Conservation (phyloP, 2,888 invertebrate genomes). For the Zootermopsis nevadensis region DNA sequence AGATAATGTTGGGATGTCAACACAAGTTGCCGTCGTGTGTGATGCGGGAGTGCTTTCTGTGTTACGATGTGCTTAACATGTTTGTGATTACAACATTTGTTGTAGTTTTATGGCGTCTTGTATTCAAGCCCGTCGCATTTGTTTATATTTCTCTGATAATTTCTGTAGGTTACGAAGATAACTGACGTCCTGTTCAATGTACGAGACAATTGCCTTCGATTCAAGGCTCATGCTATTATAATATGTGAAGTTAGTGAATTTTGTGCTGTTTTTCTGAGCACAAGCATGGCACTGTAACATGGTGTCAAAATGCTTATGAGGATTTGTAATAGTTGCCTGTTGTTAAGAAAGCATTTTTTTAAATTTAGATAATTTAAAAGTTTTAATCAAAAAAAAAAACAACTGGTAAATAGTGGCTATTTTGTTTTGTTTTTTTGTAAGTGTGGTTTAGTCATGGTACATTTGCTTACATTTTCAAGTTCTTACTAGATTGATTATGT, state of each 20-base stretch:
- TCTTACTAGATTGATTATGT: neutral
- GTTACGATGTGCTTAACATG: constrained; percentile 21
- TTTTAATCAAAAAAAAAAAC: neutral
- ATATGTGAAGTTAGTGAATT: neutral
- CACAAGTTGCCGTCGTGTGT: neutral
- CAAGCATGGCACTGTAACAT: too few species aligned
- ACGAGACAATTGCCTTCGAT: neutral
- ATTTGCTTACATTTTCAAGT: neutral
- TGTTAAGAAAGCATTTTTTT: neutral
- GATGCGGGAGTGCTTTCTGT: neutral
- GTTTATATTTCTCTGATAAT: constrained; percentile 13
- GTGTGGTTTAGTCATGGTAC: neutral
- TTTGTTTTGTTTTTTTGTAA: neutral
- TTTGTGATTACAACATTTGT: constrained; percentile 13
- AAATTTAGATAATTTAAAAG: neutral
- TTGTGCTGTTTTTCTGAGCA: too few species aligned
- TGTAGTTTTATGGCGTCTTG: neutral
- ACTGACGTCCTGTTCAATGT: neutral
- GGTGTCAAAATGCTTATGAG: too few species aligned
- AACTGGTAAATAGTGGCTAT: neutral
- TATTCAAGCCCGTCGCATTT: constrained; percentile 3
- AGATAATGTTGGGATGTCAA: constrained; percentile 8
- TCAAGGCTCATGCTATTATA: neutral
- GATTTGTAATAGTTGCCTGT: too few species aligned
- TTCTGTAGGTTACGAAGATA: neutral